phyloP scores from a whole-genome alignment of 2,797 vertebrate species.

The Vespertilio murinus region DNA sequence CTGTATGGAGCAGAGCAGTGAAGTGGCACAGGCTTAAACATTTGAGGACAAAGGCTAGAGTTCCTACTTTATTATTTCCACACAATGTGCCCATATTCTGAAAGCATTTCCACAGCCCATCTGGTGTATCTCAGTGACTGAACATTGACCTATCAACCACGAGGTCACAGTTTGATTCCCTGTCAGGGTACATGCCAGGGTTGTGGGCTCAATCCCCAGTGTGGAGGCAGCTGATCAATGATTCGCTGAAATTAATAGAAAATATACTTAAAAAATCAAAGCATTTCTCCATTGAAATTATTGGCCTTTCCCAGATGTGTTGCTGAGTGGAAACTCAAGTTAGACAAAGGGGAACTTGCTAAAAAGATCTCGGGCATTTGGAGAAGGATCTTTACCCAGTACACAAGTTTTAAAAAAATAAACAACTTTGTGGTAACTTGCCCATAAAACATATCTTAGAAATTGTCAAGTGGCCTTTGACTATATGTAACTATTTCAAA shows the following conservation, averaged over 20 bases:
- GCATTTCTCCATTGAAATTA: neutral
- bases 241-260: no score
- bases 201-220: no score
- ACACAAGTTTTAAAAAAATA: conserved; percentile 1
- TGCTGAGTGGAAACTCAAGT: neutral
- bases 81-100: neutral
- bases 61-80: neutral
- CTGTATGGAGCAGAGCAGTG: neutral
- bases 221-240: no score
- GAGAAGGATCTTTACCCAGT: neutral
- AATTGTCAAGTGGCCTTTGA: conserved; percentile 8
- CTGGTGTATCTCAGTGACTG: no score
- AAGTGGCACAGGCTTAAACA: neutral
- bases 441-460: conserved; percentile 13
- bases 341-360: neutral
- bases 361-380: neutral
- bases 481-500: neutral
- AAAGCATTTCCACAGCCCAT: neutral
- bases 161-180: no score
- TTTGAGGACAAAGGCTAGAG: neutral
- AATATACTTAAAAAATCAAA: neutral
- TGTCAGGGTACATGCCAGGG: no score
- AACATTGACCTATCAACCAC: no score
- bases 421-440: neutral
- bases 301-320: neutral